Percentiles rank a stretch among this genome's conserved stretches.
These are phyloP conservation scores for Volucella bombylans DNA, from an alignment of 2,888 invertebrate species.

Conservation along the genomic window DNA sequence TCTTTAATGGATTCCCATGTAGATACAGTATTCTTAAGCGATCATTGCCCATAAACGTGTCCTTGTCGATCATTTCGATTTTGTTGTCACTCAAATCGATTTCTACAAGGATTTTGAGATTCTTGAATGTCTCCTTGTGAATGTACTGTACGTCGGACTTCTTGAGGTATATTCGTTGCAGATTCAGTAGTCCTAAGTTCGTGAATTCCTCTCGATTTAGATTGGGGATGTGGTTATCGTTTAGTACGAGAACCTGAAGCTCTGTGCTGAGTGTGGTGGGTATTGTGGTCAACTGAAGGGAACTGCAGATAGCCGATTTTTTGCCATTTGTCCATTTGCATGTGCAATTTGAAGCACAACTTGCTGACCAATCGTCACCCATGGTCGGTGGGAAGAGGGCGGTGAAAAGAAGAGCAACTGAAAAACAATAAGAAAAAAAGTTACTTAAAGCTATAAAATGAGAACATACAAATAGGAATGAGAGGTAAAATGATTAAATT, in stretches of 20 bases:
- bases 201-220: conserved; percentile 91
- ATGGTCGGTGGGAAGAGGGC: conserved; percentile 81
- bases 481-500: no score
- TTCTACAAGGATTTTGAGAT: conserved; percentile 92
- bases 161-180: conserved; percentile 91
- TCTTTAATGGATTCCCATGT: conserved; percentile 91
- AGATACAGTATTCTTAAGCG: conserved; percentile 89
- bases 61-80: conserved; percentile 88
- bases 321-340: conserved; percentile 97
- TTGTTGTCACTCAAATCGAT: conserved; percentile 93
- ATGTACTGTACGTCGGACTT: conserved; percentile 89
- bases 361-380: conserved; percentile 90
- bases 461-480: not conserved
- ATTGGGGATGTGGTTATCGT: conserved; percentile 89
- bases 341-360: conserved; percentile 92
- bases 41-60: conserved; percentile 93
- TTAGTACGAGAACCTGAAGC: conserved; percentile 92
- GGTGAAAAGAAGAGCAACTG: conserved; percentile 75
- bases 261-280: conserved; percentile 86
- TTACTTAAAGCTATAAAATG: not conserved
- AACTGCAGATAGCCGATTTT: conserved; percentile 93
- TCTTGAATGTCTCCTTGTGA: conserved; percentile 92
- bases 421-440: conserved; percentile 7
- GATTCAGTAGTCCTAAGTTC: conserved; percentile 89
- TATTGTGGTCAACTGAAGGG: conserved; percentile 90